Percentiles rank a stretch among this genome's conserved stretches.
phyloP scores from a whole-genome alignment of 2,797 vertebrate genomes.

The Heteromormyrus szaboi region DNA sequence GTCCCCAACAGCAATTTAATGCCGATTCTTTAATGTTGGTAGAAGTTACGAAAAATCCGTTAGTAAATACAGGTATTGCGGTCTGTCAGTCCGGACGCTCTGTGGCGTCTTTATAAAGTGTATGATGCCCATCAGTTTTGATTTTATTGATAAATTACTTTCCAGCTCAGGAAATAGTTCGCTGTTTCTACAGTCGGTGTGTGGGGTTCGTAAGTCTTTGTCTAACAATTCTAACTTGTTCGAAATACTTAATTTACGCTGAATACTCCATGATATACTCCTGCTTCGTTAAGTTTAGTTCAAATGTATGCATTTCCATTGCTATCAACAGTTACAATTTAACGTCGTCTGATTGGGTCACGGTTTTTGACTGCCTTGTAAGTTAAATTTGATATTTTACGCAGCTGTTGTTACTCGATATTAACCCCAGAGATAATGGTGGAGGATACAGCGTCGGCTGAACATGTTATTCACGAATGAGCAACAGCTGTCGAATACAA shows the following conservation, averaged over 20 bases:
- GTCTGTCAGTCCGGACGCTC: not conserved
- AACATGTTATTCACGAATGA: conserved; percentile 74
- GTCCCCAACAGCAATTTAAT: not conserved
- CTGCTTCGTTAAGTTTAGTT: not conserved
- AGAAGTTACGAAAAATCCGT: not conserved
- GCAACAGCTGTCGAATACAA: conserved; percentile 67
- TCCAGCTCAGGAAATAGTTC: not conserved
- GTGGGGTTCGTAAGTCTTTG: not conserved
- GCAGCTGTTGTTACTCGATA: conserved; percentile 57
- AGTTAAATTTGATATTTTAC: conserved; percentile 57
- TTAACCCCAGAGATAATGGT: conserved; percentile 66
- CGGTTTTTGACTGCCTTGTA: conserved; percentile 35
- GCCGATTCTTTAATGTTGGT: not conserved
- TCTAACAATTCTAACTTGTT: not conserved
- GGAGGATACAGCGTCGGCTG: conserved; percentile 55
- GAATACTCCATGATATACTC: not conserved
- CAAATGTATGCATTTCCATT: conserved; percentile 25
- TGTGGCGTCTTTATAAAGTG: not conserved
- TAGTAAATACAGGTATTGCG: not conserved
- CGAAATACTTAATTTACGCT: not conserved
- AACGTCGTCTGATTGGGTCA: conserved; percentile 50
- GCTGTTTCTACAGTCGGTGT: not conserved
- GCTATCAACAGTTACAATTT: conserved; percentile 33
- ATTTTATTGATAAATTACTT: not conserved
- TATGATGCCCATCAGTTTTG: not conserved